Base-by-base conservation (phyloP, 1,140 invertebrate species). In the Cyclargus thomasi region DNA sequence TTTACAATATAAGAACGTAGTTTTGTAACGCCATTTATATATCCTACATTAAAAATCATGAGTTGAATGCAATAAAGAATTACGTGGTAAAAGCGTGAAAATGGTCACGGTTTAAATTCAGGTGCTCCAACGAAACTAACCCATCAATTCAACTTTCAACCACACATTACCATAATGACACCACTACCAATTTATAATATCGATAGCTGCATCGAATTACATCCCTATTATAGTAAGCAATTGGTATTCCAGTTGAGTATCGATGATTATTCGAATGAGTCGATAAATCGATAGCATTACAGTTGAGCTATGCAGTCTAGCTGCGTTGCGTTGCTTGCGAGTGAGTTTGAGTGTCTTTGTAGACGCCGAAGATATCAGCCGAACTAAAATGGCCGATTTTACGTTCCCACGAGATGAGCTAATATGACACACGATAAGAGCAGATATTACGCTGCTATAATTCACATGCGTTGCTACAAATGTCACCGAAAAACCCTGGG, bases 231-330 rank as follows among this genome's bases (percentile, higher is more conserved):
- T 59, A 59, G 18, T 20, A 20, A 17, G 62, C 59, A 63, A 74
- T 75, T 71, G 63, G 73, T 72, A 77, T 72, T 74, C 71, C 35
- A 39, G 62, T 35, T 65, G 65, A 65, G 39, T 67, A 70, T 64
- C 68, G 74, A 76, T 74, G 70, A 78, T 81, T 79, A 79, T 74
- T 71, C 74, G 75, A 79, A 79, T 78, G 74, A 74, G 68, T 67
- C 70, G 74, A 78, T 76, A 80, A 76, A 77, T 80, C 76, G 71
- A 18, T 55, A 57, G 68, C 53, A 80, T 77, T 80, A 80, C 66
- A 47, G 39, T 47, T 47, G 39, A 11, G 39, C 39, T 16, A 47
- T 47, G 10, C 11, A 47, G 14, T 47, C 39, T 47, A 14, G 14
- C 39, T 4, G 14, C 10, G 39, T 16, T 47, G 29, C 2, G 2